Evolutionary conservation across 1,140 invertebrate species (phyloP).

Genomic region (Drosophila malerkotliana): DNA sequence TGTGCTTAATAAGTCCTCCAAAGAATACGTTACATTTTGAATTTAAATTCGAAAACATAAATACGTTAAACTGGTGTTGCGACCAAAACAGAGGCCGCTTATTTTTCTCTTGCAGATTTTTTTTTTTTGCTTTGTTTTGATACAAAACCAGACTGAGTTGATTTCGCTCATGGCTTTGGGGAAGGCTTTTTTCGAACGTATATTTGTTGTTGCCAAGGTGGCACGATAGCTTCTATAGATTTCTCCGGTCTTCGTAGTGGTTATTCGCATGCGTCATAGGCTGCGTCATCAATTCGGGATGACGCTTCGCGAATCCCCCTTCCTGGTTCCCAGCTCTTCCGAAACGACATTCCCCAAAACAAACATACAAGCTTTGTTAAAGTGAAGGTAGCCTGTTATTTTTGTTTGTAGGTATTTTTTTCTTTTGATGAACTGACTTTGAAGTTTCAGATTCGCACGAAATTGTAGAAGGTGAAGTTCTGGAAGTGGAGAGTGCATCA

Average conservation of each 20-base stretch:
- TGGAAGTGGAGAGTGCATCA: conserved; percentile 32
- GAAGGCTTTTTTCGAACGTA: neutral
- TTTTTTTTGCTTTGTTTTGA: conserved; percentile 33
- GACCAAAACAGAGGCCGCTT: conserved; percentile 28
- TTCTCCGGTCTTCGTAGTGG: conserved; percentile 14
- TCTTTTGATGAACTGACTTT: neutral
- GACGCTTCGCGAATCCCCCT: conserved; percentile 27
- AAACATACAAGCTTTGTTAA: conserved; percentile 3
- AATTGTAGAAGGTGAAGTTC: conserved; percentile 35
- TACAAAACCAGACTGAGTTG: neutral
- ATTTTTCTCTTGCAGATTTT: conserved; percentile 22
- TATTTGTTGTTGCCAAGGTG: conserved; percentile 41
- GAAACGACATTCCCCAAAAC: conserved; percentile 27
- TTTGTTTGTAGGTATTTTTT: conserved; percentile 15
- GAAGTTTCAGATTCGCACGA: conserved; percentile 39
- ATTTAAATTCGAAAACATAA: conserved; percentile 59
- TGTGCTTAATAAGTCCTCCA: conserved; percentile 4
- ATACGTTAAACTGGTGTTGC: conserved; percentile 46
- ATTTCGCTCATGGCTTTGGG: conserved; percentile 8
- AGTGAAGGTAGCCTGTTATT: conserved; percentile 5
- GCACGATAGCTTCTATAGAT: conserved; percentile 22
- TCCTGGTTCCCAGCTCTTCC: conserved; percentile 18
- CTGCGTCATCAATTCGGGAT: conserved; percentile 44
- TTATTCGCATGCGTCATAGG: conserved; percentile 30
- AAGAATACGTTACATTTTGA: conserved; percentile 61